Percentiles rank a stretch among this genome's conserved stretches.
Conservation (phyloP, 2,113 vertebrate genomes). For the Zingel zingel region DNA sequence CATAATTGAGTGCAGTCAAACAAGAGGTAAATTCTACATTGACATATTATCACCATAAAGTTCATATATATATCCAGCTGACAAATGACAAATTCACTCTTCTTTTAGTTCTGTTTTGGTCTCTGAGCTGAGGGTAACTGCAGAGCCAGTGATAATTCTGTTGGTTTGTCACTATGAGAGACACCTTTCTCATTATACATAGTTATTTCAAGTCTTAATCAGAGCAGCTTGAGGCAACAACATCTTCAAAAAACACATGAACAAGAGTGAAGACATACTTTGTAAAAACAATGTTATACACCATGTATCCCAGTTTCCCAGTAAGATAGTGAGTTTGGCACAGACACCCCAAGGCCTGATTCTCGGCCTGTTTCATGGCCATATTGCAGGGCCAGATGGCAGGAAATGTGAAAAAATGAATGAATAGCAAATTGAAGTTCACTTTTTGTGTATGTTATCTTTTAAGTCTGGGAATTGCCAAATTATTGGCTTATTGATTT, state of each 20-base stretch:
- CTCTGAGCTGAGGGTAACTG: too few relatives aligned
- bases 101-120: too few relatives aligned
- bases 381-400: conserved; percentile 59
- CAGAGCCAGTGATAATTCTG: too few relatives aligned
- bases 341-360: conserved; percentile 27
- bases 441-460: conserved; percentile 8
- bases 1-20: too few relatives aligned
- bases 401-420: conserved; percentile 46
- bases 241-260: not conserved
- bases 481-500: conserved; percentile 10
- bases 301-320: conserved; percentile 16
- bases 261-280: conserved; percentile 3
- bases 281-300: conserved; percentile 12
- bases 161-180: too few relatives aligned
- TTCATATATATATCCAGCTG: not conserved
- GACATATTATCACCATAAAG: too few relatives aligned
- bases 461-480: not conserved
- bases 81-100: not conserved
- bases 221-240: not conserved
- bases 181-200: not conserved
- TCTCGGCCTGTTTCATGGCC: conserved; percentile 25
- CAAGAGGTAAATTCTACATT: too few relatives aligned
- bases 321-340: conserved; percentile 25
- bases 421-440: conserved; percentile 13
- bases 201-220: not conserved